phyloP scores from a whole-genome alignment of 2,797 vertebrate genomes.

The Sciurus carolinensis region DNA sequence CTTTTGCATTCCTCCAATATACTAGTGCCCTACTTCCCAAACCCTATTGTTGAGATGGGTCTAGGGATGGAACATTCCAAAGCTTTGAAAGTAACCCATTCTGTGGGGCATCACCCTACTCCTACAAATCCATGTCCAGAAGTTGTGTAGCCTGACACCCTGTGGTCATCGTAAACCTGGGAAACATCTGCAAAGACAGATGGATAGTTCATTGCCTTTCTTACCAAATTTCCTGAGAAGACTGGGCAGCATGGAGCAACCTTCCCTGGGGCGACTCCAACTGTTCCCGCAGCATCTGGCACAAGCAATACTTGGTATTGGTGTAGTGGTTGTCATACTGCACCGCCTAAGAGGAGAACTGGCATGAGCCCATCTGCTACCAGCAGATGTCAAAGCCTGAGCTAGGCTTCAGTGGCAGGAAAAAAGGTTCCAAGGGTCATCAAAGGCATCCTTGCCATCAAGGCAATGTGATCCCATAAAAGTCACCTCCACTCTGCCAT shows the following conservation, averaged over 20 bases:
- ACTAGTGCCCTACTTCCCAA: not conserved
- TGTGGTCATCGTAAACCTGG: not conserved
- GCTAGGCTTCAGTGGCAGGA: not conserved
- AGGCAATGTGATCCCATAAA: not conserved
- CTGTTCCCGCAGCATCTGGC: slow-evolving; percentile 97
- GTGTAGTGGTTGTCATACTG: slow-evolving; percentile 96
- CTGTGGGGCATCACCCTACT: not conserved
- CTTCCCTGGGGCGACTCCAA: slow-evolving; percentile 95
- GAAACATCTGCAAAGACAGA: slow-evolving; percentile 22
- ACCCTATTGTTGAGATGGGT: not conserved
- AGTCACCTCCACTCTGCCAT: not conserved
- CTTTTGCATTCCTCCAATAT: slow-evolving; percentile 8
- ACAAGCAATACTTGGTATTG: slow-evolving; percentile 99
- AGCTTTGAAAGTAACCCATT: not conserved
- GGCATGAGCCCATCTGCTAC: not conserved
- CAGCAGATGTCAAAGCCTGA: not conserved
- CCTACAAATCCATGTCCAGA: not conserved
- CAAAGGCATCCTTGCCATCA: not conserved
- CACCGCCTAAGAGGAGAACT: slow-evolving; percentile 92
- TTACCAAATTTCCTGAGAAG: slow-evolving; percentile 95
- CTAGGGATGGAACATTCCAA: slow-evolving; percentile 5
- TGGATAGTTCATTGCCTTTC: not conserved
- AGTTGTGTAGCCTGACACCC: not conserved
- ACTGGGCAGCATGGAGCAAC: slow-evolving; percentile 95
- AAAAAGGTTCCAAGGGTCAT: not conserved